Conservation (phyloP, 2,113 vertebrate genomes). For the Nanger granti region DNA sequence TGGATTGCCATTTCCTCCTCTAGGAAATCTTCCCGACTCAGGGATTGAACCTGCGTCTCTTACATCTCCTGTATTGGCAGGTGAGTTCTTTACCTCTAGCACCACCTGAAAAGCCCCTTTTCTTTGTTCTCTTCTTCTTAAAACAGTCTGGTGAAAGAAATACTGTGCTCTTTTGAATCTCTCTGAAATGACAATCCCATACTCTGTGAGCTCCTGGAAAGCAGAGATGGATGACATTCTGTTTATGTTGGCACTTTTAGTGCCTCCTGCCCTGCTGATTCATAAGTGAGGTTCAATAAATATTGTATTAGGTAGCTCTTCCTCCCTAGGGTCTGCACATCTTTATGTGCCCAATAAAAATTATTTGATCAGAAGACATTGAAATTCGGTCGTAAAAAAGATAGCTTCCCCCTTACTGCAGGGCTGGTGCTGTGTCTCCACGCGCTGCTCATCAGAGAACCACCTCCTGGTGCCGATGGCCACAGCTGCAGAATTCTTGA, state of each 20-base stretch:
- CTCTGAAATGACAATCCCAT: background rate
- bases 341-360: background rate
- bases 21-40: background rate
- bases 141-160: background rate
- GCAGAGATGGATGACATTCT: background rate
- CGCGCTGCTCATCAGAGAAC: background rate
- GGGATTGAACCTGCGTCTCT: background rate
- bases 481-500: background rate
- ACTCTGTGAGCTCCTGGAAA: background rate
- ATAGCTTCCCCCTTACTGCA: background rate
- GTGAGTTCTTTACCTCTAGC: background rate
- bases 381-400: background rate
- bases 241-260: background rate
- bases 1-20: background rate
- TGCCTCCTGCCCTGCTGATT: background rate
- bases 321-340: background rate
- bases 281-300: background rate
- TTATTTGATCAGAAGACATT: background rate
- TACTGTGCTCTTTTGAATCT: background rate
- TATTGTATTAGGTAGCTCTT: background rate
- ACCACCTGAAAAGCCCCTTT: background rate
- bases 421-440: background rate
- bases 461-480: background rate
- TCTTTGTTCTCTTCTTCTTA: background rate
- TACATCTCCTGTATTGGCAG: background rate